Evolutionary conservation across 2,888 invertebrate genomes (phyloP).

Genomic region (Diarsia brunnea): DNA sequence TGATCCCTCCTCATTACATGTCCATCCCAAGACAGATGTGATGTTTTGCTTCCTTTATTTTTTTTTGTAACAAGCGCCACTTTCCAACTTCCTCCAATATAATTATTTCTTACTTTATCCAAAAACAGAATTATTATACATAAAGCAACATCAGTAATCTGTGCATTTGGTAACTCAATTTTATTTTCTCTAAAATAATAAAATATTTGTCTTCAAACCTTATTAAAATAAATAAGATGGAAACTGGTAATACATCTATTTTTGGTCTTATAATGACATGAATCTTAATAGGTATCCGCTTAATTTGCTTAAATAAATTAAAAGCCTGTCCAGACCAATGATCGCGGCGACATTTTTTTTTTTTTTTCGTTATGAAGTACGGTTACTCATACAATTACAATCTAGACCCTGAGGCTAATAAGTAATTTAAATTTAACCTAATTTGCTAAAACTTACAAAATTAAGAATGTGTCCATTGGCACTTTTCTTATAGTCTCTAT

Average conservation of each 20-base stretch:
- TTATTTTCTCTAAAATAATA: not conserved
- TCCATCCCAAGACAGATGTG: too few species aligned
- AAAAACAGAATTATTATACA: not conserved
- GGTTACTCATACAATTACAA: too few species aligned
- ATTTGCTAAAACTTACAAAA: too few species aligned
- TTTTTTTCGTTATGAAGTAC: too few species aligned
- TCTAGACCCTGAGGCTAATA: too few species aligned
- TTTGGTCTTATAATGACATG: constrained; percentile 16
- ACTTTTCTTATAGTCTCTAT: too few species aligned
- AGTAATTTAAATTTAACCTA: too few species aligned
- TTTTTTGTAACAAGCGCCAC: too few species aligned
- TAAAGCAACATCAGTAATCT: not conserved
- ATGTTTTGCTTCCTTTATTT: too few species aligned
- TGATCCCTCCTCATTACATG: too few species aligned
- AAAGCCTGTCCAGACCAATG: constrained; percentile 12
- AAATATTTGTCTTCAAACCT: not conserved
- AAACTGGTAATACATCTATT: constrained; percentile 35
- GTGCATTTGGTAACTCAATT: not conserved
- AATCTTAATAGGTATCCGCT: constrained; percentile 27
- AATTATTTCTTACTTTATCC: not conserved
- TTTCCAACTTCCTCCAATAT: too few species aligned
- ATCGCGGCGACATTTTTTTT: not conserved
- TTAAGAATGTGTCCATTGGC: too few species aligned
- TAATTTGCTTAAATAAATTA: constrained; percentile 24
- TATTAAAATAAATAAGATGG: not conserved